Evolutionary conservation across 2,888 invertebrate genomes (phyloP).

Genomic region (Aquatica leii): DNA sequence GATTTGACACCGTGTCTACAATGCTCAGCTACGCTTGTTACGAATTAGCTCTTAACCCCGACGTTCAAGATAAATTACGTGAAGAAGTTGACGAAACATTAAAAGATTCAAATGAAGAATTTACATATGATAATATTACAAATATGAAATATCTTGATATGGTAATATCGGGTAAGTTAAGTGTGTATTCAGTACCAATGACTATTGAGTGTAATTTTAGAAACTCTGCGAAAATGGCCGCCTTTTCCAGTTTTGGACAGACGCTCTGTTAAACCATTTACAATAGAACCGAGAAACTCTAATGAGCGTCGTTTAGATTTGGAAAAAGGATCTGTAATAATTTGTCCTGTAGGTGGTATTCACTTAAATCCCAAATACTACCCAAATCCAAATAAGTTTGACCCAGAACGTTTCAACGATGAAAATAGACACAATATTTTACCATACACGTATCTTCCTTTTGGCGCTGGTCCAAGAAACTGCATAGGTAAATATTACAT

Average conservation of each 20-base stretch:
- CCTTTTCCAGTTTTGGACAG: conserved; percentile 58
- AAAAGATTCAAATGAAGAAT: no score
- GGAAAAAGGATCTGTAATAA: conserved; percentile 46
- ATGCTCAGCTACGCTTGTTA: background rate
- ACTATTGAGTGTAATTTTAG: conserved; percentile 49
- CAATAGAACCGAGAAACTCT: conserved; percentile 45
- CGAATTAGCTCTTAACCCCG: background rate
- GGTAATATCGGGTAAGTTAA: background rate
- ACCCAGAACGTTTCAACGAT: no score
- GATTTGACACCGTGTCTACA: background rate
- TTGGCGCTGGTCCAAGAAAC: conserved; percentile 58
- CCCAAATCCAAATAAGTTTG: conserved; percentile 63
- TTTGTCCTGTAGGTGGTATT: conserved; percentile 61
- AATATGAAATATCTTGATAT: no score
- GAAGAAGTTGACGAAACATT: background rate
- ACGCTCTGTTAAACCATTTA: conserved; percentile 59
- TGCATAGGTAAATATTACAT: conserved; percentile 51
- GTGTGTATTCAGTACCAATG: background rate
- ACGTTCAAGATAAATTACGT: background rate
- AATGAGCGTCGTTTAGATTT: conserved; percentile 29
- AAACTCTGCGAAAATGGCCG: conserved; percentile 63
- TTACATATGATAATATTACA: no score
- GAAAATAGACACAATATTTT: conserved; percentile 62
- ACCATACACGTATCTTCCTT: conserved; percentile 61
- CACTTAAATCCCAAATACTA: conserved; percentile 65